Conservation (phyloP, 2,888 invertebrate species). For the Apamea monoglypha region DNA sequence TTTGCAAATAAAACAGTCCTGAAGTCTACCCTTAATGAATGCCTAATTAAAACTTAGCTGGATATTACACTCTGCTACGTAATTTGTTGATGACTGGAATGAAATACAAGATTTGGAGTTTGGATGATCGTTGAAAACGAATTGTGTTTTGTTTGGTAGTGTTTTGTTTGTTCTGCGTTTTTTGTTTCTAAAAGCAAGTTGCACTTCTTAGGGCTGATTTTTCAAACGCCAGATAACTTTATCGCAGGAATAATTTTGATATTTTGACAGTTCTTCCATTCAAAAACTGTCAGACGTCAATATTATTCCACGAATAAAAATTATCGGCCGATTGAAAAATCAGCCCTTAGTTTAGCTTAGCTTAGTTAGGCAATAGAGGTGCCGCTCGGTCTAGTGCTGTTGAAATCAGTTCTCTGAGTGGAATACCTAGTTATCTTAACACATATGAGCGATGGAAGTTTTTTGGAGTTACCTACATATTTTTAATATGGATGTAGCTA, state of each 20-base stretch:
- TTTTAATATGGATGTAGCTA: no score
- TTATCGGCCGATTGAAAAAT: no score
- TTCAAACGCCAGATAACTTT: no score
- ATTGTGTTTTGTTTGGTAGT: background rate
- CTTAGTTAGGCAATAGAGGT: background rate
- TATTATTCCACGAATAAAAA: no score
- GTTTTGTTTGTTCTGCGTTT: conserved; percentile 10
- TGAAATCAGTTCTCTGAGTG: background rate
- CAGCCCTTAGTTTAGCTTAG: no score
- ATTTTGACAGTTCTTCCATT: no score
- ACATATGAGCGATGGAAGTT: no score
- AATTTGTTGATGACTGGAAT: conserved; percentile 41
- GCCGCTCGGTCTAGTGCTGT: background rate
- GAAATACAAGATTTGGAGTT: conserved; percentile 18
- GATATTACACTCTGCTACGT: conserved; percentile 62
- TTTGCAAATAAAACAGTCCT: conserved; percentile 75
- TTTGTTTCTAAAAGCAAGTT: background rate
- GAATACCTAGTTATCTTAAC: background rate
- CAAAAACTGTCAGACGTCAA: no score
- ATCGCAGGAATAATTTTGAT: no score
- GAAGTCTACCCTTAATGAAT: conserved; percentile 75
- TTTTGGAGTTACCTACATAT: no score
- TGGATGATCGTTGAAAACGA: conserved; percentile 4
- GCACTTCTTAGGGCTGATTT: background rate
- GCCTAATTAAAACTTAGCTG: conserved; percentile 81